These are phyloP conservation scores for Rhamnusium bicolor DNA, from an alignment of 2,888 invertebrate species.

Conservation along the genomic window DNA sequence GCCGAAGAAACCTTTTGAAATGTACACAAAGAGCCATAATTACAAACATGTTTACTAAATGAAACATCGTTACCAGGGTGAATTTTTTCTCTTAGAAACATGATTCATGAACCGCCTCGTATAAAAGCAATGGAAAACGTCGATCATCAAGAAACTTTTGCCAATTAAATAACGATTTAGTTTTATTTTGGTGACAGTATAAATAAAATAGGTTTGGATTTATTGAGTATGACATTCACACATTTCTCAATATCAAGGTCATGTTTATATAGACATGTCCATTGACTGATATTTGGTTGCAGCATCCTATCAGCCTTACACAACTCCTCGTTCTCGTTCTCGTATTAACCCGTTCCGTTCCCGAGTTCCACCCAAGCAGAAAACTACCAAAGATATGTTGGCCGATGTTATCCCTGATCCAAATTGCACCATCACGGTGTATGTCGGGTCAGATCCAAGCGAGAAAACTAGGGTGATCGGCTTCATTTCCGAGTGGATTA, in stretches of 20 bases:
- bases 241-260: slow-evolving; percentile 26
- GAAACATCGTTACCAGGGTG: no score
- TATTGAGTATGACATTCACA: neutral
- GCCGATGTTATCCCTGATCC: slow-evolving; percentile 66
- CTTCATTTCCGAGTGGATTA: slow-evolving; percentile 81
- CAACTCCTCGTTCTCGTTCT: slow-evolving; percentile 59
- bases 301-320: slow-evolving; percentile 62
- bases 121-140: no score
- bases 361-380: slow-evolving; percentile 60
- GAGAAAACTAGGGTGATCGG: slow-evolving; percentile 75
- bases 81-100: no score
- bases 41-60: no score
- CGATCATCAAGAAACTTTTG: neutral
- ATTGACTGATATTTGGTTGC: slow-evolving; percentile 60
- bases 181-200: neutral
- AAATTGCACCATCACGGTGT: slow-evolving; percentile 73
- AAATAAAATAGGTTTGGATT: neutral
- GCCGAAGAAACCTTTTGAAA: no score
- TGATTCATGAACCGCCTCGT: no score
- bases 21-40: no score
- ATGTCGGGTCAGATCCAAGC: slow-evolving; percentile 56
- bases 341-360: slow-evolving; percentile 60
- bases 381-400: slow-evolving; percentile 67
- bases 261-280: slow-evolving; percentile 37
- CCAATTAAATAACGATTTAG: neutral